Evolutionary conservation across 2,797 vertebrate species (phyloP).

Genomic region (Alcedo atthis): DNA sequence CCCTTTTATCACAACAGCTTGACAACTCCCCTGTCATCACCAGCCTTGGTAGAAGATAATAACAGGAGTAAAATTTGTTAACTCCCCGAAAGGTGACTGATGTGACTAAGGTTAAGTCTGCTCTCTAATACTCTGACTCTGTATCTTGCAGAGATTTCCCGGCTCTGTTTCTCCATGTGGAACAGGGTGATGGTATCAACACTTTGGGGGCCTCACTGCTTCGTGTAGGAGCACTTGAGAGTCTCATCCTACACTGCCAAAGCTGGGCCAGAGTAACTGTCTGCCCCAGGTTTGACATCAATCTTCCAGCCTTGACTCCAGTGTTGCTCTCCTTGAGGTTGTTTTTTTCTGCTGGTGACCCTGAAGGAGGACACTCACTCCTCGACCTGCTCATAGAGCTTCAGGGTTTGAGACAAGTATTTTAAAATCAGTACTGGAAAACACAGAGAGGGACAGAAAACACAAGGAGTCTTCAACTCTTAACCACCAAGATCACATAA

Average conservation of each 20-base stretch:
- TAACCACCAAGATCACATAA: background rate
- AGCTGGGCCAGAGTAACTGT: background rate
- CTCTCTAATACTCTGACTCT: background rate
- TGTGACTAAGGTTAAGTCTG: background rate
- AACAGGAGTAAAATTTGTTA: slow-evolving; percentile 41
- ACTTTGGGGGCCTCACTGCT: background rate
- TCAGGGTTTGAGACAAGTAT: background rate
- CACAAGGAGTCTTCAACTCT: background rate
- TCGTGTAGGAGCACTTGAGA: background rate
- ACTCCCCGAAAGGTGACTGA: slow-evolving; percentile 11
- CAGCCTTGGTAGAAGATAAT: slow-evolving; percentile 12
- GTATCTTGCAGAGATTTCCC: background rate
- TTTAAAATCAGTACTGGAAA: background rate
- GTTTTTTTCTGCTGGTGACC: background rate
- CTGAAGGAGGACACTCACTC: background rate
- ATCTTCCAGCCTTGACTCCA: background rate
- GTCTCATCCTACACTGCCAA: background rate
- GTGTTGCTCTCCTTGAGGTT: background rate
- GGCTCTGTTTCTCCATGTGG: background rate
- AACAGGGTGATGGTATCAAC: background rate
- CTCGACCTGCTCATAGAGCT: background rate
- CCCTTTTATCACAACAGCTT: slow-evolving; percentile 64
- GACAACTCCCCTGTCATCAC: slow-evolving; percentile 63
- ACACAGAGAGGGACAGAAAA: background rate
- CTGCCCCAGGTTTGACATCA: background rate